Conservation (phyloP, 2,888 invertebrate genomes). For the Minunthozetes semirufus region DNA sequence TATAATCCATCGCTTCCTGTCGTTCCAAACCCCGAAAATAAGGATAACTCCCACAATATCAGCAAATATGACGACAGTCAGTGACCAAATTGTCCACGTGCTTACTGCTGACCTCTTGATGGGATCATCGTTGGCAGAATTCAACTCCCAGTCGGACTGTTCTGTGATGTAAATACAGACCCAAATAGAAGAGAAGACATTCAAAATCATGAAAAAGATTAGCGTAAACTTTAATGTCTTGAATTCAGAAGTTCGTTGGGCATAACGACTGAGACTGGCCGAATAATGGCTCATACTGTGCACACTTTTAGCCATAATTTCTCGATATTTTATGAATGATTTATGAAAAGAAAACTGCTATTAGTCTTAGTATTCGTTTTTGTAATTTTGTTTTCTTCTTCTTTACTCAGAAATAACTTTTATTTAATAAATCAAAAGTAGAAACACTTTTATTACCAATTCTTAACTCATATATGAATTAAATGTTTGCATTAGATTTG, state of each 20-base stretch:
- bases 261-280: constrained; percentile 15
- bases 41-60: constrained; percentile 16
- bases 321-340: background rate
- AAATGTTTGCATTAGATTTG: background rate
- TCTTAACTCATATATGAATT: too few species aligned
- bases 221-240: background rate
- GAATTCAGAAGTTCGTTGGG: constrained; percentile 11
- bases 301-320: background rate
- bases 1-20: background rate
- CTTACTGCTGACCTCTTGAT: background rate
- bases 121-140: constrained; percentile 2
- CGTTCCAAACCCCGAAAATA: constrained; percentile 14
- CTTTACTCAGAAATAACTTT: background rate
- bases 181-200: constrained; percentile 26
- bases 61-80: constrained; percentile 25
- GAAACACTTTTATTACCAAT: background rate
- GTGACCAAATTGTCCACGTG: constrained; percentile 28
- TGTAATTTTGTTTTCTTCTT: background rate
- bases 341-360: background rate
- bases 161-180: constrained; percentile 26
- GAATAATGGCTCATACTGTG: constrained; percentile 24
- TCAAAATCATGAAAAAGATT: background rate
- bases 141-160: constrained; percentile 32
- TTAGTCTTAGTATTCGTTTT: background rate
- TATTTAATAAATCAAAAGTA: background rate